Evolutionary conservation across 2,888 invertebrate species (phyloP), one percentile per base, ranked within the genome.

Genomic region (Lasioglossum lativentre): DNA sequence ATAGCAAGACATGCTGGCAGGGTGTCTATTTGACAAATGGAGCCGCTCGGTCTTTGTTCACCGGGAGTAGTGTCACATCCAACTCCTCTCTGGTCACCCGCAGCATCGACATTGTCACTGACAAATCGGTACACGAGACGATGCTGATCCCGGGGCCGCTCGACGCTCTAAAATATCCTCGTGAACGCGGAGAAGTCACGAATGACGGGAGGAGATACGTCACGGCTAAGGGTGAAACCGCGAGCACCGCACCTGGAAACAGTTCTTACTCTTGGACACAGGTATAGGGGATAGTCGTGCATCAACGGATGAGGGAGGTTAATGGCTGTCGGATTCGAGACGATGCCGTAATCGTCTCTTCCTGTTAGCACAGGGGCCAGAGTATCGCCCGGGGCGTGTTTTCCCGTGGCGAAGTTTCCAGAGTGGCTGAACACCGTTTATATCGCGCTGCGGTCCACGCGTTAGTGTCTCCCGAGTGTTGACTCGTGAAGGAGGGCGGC

Each of bases 261-360:
- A 23, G 34, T 68, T 68, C 38, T 38, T 23, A 38, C 19, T 3
- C 10, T 19, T 38, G 23, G 34, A 10, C 23, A 23, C 34, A 19
- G 68, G 66, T 16, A 34, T 34, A n/a, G 63, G 40, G 23, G 38
- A 42, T 30, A n/a, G 66, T 73, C 75, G 72, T 84, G 72, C 75
- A 47, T 85, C 85, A 75, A 66, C 27, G 85, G 70, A 80, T 16
- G 80, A 80, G 68, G 80, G 45, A 73, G 83, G 87, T 83, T 87
- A 86, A 87, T 80, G 83, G 87, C 75, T 70, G 85, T 70, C 72
- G 84, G 79, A 79, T 73, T 47, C 75, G 68, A 73, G 73, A 76
- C 68, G 70, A 8, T 47, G 70, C 42, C 14, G 78, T 85, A 85
- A 85, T 85, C 85, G 85, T 42, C 73, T 38, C 73, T 74, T 80